Percentiles rank a stretch among this genome's conserved stretches.
Evolutionary conservation across 2,888 invertebrate genomes (phyloP).

Genomic region (Netelia melanura): DNA sequence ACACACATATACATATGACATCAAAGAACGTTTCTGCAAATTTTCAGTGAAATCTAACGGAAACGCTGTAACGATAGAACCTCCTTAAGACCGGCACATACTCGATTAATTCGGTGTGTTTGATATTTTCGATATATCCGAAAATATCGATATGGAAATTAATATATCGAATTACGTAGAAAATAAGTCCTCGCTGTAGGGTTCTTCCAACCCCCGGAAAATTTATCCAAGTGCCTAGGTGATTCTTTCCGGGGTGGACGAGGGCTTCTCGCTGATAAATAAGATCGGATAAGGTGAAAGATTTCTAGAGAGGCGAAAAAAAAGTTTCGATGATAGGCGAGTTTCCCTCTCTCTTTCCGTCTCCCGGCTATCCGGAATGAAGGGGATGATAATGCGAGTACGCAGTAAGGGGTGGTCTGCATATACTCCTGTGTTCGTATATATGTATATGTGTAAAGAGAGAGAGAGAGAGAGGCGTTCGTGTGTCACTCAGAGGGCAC

Average conservation of each 20-base stretch:
- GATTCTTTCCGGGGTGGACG: not conserved
- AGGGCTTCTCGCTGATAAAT: not conserved
- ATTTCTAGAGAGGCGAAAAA: slow-evolving; percentile 1
- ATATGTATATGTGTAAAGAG: slow-evolving; percentile 15
- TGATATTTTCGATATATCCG: not conserved
- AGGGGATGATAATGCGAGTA: slow-evolving; percentile 76
- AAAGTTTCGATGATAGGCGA: not conserved
- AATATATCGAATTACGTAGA: not conserved
- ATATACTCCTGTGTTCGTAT: slow-evolving; percentile 12
- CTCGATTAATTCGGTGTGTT: not conserved
- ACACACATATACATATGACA: too few species aligned
- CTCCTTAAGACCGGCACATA: not conserved
- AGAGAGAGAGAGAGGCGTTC: not conserved
- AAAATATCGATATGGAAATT: not conserved
- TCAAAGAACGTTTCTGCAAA: too few species aligned
- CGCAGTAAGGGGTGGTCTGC: slow-evolving; percentile 70
- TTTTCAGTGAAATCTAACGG: too few species aligned
- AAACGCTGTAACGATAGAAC: too few species aligned
- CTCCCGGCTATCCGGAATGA: slow-evolving; percentile 52
- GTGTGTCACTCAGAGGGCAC: slow-evolving; percentile 61
- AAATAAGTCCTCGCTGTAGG: not conserved
- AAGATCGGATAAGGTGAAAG: slow-evolving; percentile 1
- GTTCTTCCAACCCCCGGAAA: not conserved
- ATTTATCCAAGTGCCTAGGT: not conserved
- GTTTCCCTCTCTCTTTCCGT: not conserved